phyloP scores from a whole-genome alignment of 2,888 invertebrate species.

The Hipparchia sbordonii region DNA sequence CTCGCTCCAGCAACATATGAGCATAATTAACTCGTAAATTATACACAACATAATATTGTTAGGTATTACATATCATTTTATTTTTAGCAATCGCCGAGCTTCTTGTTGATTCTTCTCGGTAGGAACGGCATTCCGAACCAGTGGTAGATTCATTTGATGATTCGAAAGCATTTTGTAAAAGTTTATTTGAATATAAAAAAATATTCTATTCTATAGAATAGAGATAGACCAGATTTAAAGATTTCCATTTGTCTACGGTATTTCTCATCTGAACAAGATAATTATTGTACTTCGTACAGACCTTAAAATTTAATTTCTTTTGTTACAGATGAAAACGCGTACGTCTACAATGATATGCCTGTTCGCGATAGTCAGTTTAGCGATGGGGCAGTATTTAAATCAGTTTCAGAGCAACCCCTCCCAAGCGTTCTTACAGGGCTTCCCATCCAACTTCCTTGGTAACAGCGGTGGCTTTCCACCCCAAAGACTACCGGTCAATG shows the following conservation, averaged over 20 bases:
- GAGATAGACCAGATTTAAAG: neutral
- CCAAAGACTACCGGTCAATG: slow-evolving; percentile 60
- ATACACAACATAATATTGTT: no score
- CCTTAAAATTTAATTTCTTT: neutral
- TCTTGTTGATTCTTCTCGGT: no score
- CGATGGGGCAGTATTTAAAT: slow-evolving; percentile 6
- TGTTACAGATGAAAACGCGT: slow-evolving; percentile 10
- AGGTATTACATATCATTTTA: no score
- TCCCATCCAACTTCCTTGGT: slow-evolving; percentile 15
- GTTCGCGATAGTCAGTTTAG: neutral
- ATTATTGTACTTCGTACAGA: no score
- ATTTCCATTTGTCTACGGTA: neutral
- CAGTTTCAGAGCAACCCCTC: slow-evolving; percentile 3
- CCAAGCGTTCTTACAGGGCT: slow-evolving; percentile 7
- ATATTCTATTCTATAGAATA: no score
- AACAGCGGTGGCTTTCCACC: slow-evolving; percentile 42
- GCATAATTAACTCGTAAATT: no score
- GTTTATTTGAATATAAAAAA: no score
- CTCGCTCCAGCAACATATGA: no score
- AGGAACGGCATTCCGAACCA: no score
- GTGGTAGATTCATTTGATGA: no score
- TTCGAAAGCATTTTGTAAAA: no score
- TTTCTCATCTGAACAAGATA: neutral
- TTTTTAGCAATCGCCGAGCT: no score
- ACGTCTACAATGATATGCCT: slow-evolving; percentile 12